A percentile compares a stretch with the other conserved stretches of the same genome.
Conservation (phyloP, 1,140 invertebrate genomes). For the Oryctes rhinoceros region DNA sequence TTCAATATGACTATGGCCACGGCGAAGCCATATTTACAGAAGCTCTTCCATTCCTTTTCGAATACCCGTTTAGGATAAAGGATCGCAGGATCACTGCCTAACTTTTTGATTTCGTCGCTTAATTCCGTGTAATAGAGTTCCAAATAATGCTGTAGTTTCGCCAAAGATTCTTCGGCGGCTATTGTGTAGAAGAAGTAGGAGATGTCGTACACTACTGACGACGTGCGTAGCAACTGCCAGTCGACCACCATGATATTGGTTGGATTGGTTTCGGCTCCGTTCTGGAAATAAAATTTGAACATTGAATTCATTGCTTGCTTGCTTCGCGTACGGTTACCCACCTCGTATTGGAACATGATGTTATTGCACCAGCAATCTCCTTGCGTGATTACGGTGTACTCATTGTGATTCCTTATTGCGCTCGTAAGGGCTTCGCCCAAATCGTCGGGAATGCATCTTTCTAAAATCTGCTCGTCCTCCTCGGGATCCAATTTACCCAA, state of each 20-base stretch:
- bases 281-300: background rate
- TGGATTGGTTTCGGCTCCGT: background rate
- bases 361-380: conserved; percentile 68
- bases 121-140: background rate
- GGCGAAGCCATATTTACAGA: background rate
- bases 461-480: background rate
- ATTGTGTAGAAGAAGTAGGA: conserved; percentile 6
- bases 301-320: background rate
- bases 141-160: background rate
- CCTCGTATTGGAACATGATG: conserved; percentile 65
- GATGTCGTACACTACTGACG: background rate
- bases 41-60: background rate
- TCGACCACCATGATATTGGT: background rate
- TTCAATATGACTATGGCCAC: background rate
- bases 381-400: conserved; percentile 60
- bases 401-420: conserved; percentile 1
- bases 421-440: background rate
- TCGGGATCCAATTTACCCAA: background rate
- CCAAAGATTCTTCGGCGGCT: background rate
- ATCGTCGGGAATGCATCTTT: background rate
- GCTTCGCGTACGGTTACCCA: conserved; percentile 34
- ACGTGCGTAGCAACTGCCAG: background rate
- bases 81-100: background rate
- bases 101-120: background rate
- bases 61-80: background rate